Base-by-base conservation (phyloP, 2,113 vertebrate species). In the Muntiacus reevesi region DNA sequence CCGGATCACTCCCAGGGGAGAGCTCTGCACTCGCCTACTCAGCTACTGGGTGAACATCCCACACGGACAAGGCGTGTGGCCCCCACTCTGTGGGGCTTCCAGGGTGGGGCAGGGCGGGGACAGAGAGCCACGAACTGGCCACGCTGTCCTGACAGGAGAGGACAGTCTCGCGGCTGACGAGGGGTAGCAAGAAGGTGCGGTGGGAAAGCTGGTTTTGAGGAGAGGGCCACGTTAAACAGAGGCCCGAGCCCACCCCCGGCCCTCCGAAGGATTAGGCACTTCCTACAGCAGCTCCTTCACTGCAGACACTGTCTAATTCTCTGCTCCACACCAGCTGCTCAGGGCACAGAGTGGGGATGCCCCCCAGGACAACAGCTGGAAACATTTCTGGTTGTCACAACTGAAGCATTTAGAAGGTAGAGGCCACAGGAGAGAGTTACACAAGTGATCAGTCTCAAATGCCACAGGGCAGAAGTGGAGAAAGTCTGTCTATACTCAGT, bases 131-230 rank as follows among this genome's bases (percentile, higher is more conserved):
- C 5, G 11, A 47, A 11, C 11, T 14, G 83, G 57, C 0, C 4
- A 15, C 9, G 12, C 36, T 13, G 45, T 40, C 30, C 36, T 19
- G 60, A 6, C 23, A 27, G 87, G 14, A 83, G 33, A 57, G 10
- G 7, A 16, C 27, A 6, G 50, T 1, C 7, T n/a, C 3, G 1
- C 0, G 1, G 15, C 59, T 3, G 55, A 45, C 2, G 14, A 13
- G 1, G 50, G 16, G 14, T 0, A 7, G 1, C 6, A 1, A 1
- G 23, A 54, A 33, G 1, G 28, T 6, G 19, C 2, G 1, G 27
- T 5, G 0, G 0, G 45, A 19, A 78, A 88, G 30, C 27, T 14
- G 19, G 36, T 71, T 85, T 54, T 62, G 21, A 79, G 89, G 76
- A 47, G 60, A 3, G 27, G 13, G 17, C 40, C 2, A 0, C 15